These are phyloP conservation scores for Thryonomys swinderianus DNA, from an alignment of 2,113 vertebrate genomes.

Conservation along the genomic window DNA sequence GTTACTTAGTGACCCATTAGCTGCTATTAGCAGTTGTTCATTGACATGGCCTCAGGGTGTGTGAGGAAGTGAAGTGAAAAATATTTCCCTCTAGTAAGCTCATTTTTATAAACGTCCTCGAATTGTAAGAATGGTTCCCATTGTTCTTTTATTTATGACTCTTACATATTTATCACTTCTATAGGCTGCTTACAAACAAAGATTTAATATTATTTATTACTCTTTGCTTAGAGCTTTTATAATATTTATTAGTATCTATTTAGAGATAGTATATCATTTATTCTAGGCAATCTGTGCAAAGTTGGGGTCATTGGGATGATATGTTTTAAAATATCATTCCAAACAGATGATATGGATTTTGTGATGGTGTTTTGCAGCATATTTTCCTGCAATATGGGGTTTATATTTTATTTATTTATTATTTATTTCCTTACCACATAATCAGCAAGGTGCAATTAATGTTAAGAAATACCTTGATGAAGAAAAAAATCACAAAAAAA, in stretches of 20 bases:
- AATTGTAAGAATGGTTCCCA: not conserved
- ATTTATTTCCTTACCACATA: not conserved
- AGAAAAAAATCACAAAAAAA: slow-evolving; percentile 8
- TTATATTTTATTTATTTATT: too few species aligned
- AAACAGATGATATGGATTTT: not conserved
- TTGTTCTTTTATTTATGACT: not conserved
- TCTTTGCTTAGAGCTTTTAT: not conserved
- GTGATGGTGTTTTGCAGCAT: not conserved
- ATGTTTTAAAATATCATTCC: not conserved
- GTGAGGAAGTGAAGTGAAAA: slow-evolving; percentile 35
- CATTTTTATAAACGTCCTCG: not conserved
- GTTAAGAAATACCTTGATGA: not conserved
- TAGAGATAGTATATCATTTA: not conserved
- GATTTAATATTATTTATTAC: not conserved
- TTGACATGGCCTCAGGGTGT: not conserved
- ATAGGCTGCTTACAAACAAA: too few species aligned
- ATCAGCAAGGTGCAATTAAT: not conserved
- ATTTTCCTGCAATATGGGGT: not conserved
- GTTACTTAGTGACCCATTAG: not conserved
- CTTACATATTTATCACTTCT: not conserved
- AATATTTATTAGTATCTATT: not conserved
- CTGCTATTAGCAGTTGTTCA: not conserved
- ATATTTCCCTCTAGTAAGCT: slow-evolving; percentile 16
- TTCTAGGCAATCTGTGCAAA: not conserved
- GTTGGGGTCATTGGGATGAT: not conserved